Evolutionary conservation across 1,140 invertebrate genomes (phyloP), one percentile per base, ranked within the genome.

Genomic region (Fopius arisanus): DNA sequence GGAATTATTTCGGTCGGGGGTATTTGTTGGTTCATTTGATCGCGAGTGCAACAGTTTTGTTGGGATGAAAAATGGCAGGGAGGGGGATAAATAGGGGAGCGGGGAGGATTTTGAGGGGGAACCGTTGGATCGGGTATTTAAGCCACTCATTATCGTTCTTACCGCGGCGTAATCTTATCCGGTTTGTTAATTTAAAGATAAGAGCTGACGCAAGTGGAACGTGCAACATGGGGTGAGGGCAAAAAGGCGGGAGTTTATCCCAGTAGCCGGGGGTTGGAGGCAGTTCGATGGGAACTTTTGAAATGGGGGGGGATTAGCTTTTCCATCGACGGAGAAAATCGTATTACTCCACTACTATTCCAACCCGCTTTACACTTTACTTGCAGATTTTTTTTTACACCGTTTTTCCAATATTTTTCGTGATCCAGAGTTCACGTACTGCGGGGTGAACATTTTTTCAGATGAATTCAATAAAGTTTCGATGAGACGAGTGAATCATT

Each of bases 321-420:
- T 43, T 67, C 66, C 66, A 48, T 41, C 41, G 66, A 40, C 21
- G 33, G 21, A 67, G 66, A 40, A 67, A 67, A 67, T 67, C 66
- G 66, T 41, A 67, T 67, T 67, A 67, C 41, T 67, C 66, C 19
- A 59, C 41, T 40, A 40, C 66, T 40, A 66, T 66, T 41, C 40
- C 26, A n/a, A n/a, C 23, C 23, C 21, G 37, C 63, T 67, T 40
- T 67, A 40, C 41, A 43, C 66, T 67, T 67, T 67, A 67, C 21
- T 43, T 67, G 33, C 19, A 43, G 41, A 67, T 67, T 67, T 68
- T 68, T 68, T 23, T 28, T 43, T 23, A 54, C 2, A 6, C 3
- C 16, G 16, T 21, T 19, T 21, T 59, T 59, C 21, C 54, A 19
- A 59, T 59, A 59, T 59, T 59, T 59, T 59, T 59, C 10, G 0